phyloP scores from a whole-genome alignment of 1,140 invertebrate genomes.

The Oreohelix idahoensis region DNA sequence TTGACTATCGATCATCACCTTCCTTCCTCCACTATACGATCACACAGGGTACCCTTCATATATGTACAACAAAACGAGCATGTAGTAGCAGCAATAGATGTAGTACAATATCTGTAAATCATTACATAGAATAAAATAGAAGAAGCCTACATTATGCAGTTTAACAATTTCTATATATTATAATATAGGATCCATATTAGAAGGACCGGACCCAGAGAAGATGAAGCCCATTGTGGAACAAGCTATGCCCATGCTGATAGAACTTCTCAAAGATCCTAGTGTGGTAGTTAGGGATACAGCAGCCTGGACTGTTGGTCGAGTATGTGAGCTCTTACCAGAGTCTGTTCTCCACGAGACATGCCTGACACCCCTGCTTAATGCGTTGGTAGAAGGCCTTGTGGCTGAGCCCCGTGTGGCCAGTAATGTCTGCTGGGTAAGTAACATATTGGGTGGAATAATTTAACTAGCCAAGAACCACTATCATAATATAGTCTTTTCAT shows the following conservation, averaged over 20 bases:
- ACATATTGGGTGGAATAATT: no score
- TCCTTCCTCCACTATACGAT: no score
- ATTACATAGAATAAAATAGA: no score
- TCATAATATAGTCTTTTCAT: no score
- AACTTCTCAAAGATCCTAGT: constrained; percentile 88
- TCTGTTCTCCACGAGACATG: constrained; percentile 90
- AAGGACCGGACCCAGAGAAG: constrained; percentile 89
- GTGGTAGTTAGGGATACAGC: constrained; percentile 96
- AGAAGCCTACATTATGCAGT: no score
- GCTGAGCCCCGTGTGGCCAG: constrained; percentile 96
- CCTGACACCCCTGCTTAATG: constrained; percentile 87
- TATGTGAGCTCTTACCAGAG: constrained; percentile 97
- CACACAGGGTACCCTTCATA: no score
- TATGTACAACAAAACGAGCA: no score
- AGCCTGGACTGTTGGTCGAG: constrained; percentile 97
- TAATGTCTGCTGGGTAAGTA: constrained; percentile 94
- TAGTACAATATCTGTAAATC: no score
- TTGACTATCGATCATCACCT: no score
- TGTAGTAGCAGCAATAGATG: no score
- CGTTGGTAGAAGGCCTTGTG: constrained; percentile 87
- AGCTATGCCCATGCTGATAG: constrained; percentile 95
- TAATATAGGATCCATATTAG: constrained; percentile 88
- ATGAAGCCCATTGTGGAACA: constrained; percentile 95
- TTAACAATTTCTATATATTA: no score
- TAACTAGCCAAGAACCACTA: no score